Evolutionary conservation across 2,113 vertebrate species (phyloP).

Genomic region (Hippocampus abdominalis): DNA sequence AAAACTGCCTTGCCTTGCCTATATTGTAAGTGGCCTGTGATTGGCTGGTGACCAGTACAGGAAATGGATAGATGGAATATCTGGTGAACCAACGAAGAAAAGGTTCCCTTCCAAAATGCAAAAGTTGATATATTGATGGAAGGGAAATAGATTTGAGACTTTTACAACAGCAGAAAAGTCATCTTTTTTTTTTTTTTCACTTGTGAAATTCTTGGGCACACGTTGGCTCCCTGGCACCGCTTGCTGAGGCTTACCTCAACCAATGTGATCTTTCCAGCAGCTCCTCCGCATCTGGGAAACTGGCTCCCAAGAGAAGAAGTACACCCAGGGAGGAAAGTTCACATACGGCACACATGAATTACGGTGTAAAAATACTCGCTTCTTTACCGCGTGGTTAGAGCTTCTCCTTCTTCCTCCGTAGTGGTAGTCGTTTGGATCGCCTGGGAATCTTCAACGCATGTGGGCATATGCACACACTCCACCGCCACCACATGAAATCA

Average conservation of each 20-base stretch:
- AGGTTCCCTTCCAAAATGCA: neutral
- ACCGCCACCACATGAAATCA: conserved; percentile 23
- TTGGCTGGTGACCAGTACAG: too few species aligned
- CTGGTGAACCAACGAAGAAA: neutral
- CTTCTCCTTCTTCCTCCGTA: conserved; percentile 1
- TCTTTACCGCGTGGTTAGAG: conserved; percentile 7
- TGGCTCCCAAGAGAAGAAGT: neutral
- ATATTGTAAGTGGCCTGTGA: too few species aligned
- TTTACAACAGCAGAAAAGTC: neutral
- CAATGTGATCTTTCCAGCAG: neutral
- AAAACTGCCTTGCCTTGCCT: too few species aligned
- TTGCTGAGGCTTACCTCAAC: conserved; percentile 1
- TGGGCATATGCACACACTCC: neutral
- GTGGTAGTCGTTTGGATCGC: conserved; percentile 1
- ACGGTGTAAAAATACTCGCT: conserved; percentile 4
- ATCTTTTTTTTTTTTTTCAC: neutral
- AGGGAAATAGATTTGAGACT: neutral
- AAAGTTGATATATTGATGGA: neutral
- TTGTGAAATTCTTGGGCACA: neutral
- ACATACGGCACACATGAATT: neutral
- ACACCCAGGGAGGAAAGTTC: conserved; percentile 5
- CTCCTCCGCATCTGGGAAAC: neutral
- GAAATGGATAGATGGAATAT: neutral
- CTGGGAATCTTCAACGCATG: conserved; percentile 6
- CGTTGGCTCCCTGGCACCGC: neutral